Base-by-base conservation (phyloP, 2,888 invertebrate genomes). In the Agapostemon virescens region DNA sequence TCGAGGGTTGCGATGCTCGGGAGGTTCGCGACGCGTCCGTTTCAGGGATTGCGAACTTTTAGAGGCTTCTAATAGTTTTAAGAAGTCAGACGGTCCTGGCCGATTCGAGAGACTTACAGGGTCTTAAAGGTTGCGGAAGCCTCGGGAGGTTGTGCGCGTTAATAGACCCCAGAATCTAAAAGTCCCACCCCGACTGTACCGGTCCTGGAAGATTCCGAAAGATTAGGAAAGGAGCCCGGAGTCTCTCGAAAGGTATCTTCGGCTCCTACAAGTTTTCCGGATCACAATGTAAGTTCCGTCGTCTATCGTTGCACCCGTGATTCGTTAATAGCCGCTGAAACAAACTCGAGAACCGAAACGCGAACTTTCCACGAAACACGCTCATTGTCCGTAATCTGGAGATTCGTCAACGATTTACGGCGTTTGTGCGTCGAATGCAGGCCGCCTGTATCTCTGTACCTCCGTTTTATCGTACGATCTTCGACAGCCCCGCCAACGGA, bases 391-490 rank as follows among this genome's bases (percentile, higher is more conserved):
- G 7, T 5, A 5, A 20, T 6, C n/a, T n/a, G 4, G 20, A 49
- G n/a, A 5, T 45, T 45, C 45, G 45, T 45, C 17, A 20, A 15
- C 17, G 13, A 20, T 40, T 66, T 26, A 7, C 26, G 30, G 38
- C 38, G 38, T 40, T 66, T 52, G 15, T 3, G n/a, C n/a, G n/a
- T n/a, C n/a, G 15, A 40, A 40, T 40, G 13, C 17, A 4, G 4
- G 20, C 33, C 13, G 17, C 9, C 20, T 1, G 30, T n/a, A 73
- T 40, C 23, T 45, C 30, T 52, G 30, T n/a, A 30, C 63, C 30
- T 79, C 45, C 23, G 58, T 49, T 74, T 82, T 55, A 52, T 69
- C 63, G 42, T 73, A 79, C 69, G 45, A 69, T 69, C 55, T 33
- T 52, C 45, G 42, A 42, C 67, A 42, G 23, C 17, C 23, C 20